Percentiles rank a stretch among this genome's conserved stretches.
Evolutionary conservation across 2,797 vertebrate genomes (phyloP).

Genomic region (Pelochelys cantorii): DNA sequence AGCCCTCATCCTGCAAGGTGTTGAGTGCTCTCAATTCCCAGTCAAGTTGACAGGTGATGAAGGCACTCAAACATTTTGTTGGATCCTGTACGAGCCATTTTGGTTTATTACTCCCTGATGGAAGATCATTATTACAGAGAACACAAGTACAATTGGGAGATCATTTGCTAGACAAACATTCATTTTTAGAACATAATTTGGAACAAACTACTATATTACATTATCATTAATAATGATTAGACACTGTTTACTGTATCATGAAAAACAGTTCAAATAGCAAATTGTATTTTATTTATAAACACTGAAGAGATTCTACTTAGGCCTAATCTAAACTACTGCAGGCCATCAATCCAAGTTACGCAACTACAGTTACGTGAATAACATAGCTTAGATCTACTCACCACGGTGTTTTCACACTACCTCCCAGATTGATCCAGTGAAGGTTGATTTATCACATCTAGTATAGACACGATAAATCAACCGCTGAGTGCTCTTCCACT

Average conservation of each 20-base stretch:
- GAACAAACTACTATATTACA: not conserved
- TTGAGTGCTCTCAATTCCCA: not conserved
- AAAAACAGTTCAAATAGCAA: not conserved
- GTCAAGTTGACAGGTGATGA: not conserved
- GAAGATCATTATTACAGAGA: not conserved
- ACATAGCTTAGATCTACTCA: no score
- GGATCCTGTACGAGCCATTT: not conserved
- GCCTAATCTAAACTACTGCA: no score
- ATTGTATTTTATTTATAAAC: constrained; percentile 10
- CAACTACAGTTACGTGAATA: no score
- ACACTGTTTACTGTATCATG: not conserved
- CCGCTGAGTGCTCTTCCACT: no score
- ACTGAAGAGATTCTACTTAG: not conserved
- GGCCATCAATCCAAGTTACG: no score
- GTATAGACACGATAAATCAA: no score
- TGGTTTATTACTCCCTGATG: not conserved
- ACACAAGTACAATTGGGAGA: not conserved
- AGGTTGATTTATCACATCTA: no score
- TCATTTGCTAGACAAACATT: not conserved
- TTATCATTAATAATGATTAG: not conserved
- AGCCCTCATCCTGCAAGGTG: constrained; percentile 35
- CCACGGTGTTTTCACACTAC: no score
- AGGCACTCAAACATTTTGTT: not conserved
- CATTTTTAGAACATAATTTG: not conserved
- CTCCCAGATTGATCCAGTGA: no score